Evolutionary conservation across 2,888 invertebrate genomes (phyloP), one percentile per base, ranked within the genome.

Genomic region (Calameuta filiformis): DNA sequence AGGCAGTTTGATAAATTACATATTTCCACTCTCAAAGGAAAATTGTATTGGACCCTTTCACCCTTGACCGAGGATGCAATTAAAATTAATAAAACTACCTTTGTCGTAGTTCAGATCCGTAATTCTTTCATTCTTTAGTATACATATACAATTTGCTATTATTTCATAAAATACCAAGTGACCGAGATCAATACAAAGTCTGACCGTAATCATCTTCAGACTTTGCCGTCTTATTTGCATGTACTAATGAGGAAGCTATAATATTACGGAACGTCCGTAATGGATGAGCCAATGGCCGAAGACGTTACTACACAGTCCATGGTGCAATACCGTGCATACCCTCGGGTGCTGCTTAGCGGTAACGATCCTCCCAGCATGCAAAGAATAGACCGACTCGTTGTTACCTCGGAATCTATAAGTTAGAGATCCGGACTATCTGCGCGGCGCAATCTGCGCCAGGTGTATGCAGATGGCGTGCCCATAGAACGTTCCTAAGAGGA

Each of bases 181-280:
- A 9, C 23, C 56, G 23, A 56, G 23, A 56, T 56, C 9, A 56
- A 56, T 56, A 56, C 2, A 9, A 56, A 56, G 9, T 56, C 56
- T 23, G 56, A 56, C 56, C 23, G 6, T 23, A 56, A 9, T 15
- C 23, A 56, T 23, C 15, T 2, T 56, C 23, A 56, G 23, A 56
- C 56, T 23, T 56, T 23, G 9, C 9, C 23, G 23, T 56, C 23
- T 56, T 56, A 6, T 56, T 56, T 56, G 23, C 79, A 75, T 78
- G 73, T 83, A 76, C 82, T 86, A 86, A 86, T 86, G 87, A 87
- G 86, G 83, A 87, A 87, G 86, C 83, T 87, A 87, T 85, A 87
- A 85, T 83, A 84, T 85, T 87, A 85, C 86, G 78, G 77, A 80
- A 82, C 78, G 83, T 85, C 83, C 84, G 83, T 86, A 86, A 86